Percentiles rank a stretch among this genome's conserved stretches.
phyloP scores from a whole-genome alignment of 2,113 vertebrate genomes.

The Gasterosteus aculeatus region DNA sequence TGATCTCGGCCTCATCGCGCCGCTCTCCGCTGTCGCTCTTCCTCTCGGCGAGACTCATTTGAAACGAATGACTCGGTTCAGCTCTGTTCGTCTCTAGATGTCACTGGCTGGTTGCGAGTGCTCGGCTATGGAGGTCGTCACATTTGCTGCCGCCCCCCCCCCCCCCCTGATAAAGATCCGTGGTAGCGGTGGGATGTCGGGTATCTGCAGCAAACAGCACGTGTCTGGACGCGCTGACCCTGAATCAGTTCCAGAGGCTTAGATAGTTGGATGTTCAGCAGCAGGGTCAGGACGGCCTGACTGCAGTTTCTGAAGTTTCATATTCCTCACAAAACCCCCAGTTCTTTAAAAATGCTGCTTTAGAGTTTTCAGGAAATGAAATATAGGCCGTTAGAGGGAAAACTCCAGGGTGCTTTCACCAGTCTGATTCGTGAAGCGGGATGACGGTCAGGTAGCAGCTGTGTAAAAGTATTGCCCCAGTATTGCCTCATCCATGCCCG shows the following conservation, averaged over 20 bases:
- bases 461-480: constrained; percentile 39
- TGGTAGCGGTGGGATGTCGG: constrained; percentile 5
- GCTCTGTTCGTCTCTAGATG: constrained; percentile 22
- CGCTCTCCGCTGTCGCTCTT: constrained; percentile 17
- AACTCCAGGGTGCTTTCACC: constrained; percentile 8
- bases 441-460: constrained; percentile 15
- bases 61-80: constrained; percentile 39
- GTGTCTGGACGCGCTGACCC: constrained; percentile 27
- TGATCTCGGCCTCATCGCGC: not conserved
- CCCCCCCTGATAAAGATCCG: constrained; percentile 3
- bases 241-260: constrained; percentile 7
- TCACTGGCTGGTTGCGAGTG: constrained; percentile 15
- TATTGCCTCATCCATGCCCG: constrained; percentile 43
- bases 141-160: constrained; percentile 15
- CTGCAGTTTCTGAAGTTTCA: not conserved
- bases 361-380: constrained; percentile 17
- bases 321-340: not conserved
- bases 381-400: constrained; percentile 1
- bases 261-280: constrained; percentile 23
- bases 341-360: not conserved
- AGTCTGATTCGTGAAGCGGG: constrained; percentile 34
- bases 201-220: not conserved
- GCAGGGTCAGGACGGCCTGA: constrained; percentile 26
- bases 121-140: constrained; percentile 29
- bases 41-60: constrained; percentile 29